phyloP scores from a whole-genome alignment of 2,888 invertebrate species.

The Slavum lentiscoides region DNA sequence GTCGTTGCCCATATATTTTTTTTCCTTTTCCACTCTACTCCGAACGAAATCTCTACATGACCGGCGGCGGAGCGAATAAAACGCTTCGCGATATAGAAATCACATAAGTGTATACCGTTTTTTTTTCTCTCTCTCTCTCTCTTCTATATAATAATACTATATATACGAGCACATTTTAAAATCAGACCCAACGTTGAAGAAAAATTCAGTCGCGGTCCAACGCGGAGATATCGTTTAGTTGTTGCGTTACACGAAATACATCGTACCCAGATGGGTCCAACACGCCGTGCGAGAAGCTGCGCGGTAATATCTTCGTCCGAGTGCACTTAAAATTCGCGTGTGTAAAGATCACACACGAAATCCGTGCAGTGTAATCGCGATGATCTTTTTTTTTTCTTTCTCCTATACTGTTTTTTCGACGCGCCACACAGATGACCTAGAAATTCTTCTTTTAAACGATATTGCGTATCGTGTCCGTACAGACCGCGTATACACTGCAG shows the following conservation, averaged over 20 bases:
- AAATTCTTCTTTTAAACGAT: neutral
- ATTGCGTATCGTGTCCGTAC: neutral
- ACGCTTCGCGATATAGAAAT: conserved; percentile 35
- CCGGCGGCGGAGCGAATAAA: conserved; percentile 40
- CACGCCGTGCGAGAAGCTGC: conserved; percentile 3
- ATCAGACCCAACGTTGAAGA: conserved; percentile 18
- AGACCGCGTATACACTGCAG: too few relatives aligned
- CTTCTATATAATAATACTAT: too few relatives aligned
- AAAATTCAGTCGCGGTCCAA: neutral
- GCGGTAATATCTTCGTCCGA: conserved; percentile 18
- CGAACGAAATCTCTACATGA: conserved; percentile 41
- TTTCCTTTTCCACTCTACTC: conserved; percentile 14
- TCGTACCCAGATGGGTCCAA: too few relatives aligned
- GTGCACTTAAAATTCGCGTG: conserved; percentile 29
- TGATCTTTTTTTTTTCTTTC: conserved; percentile 20
- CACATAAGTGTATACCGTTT: conserved; percentile 20
- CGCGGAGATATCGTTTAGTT: too few relatives aligned
- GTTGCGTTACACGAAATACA: too few relatives aligned
- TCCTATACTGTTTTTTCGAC: neutral
- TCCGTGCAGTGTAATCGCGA: conserved; percentile 23
- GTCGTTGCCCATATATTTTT: conserved; percentile 38
- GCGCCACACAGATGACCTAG: conserved; percentile 8
- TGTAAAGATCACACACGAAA: conserved; percentile 14
- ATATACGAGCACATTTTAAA: neutral
- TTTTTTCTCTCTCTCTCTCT: neutral